Base-by-base conservation (phyloP, 2,113 vertebrate species). In the Oryzias woworae region DNA sequence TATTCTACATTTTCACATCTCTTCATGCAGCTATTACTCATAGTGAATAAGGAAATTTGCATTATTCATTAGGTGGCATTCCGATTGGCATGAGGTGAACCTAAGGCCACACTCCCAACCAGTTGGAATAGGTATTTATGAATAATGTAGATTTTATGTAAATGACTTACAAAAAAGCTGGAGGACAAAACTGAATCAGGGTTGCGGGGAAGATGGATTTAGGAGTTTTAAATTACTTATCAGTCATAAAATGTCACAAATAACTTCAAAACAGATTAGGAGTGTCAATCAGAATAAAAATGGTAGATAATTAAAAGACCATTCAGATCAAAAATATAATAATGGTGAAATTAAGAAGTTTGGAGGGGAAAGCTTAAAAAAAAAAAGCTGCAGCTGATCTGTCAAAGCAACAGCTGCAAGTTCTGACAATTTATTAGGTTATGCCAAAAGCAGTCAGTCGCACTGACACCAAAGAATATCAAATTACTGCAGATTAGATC, bases 131-230 rank as follows among this genome's bases (percentile, higher is more conserved):
- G 18, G 64, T 62, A 53, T 46, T 17, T 31, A 68, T 74, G 49
- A 68, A 62, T 74, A 74, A 74, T 74, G 64, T 53, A 62, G 41
- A 74, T 46, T 23, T 53, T 59, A 68, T 68, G 66, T 67, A 74
- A 74, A 68, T 74, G 57, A 58, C 53, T 74, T 18, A 43, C 28
- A 44, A 62, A 73, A 73, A 53, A 52, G 57, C 64, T 67, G 64
- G 64, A 74, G 54, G 71, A 68, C 58, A 57, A 48, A 67, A 36
- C 8, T 22, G 58, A 47, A 15, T 54, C 52, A 58, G 43, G 20
- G 53, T 28, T 51, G 12, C 12, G 3, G 62, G 28, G 28, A 50
- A 57, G 23, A 56, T 57, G 47, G 48, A 47, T 62, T 74, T 28
- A 67, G 42, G 18, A 52, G 54, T 23, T 31, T 17, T 20, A 43